A percentile compares a stretch with the other conserved stretches of the same genome.
Evolutionary conservation across 1,140 invertebrate genomes (phyloP).

Genomic region (Hermatobates lingyangjiaoensis): DNA sequence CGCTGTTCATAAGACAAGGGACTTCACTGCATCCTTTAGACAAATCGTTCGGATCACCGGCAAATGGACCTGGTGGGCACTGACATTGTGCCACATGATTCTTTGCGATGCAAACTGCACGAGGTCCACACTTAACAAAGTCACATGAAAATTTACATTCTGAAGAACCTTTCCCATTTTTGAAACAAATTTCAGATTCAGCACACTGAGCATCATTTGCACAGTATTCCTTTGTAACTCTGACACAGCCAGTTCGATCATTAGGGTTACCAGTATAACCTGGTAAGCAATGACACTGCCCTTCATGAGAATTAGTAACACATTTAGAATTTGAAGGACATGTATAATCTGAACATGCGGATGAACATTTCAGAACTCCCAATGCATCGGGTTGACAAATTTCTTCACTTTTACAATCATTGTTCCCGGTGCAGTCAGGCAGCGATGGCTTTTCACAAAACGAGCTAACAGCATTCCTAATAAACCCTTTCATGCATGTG

Average conservation of each 20-base stretch:
- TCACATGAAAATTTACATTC: slow-evolving; percentile 56
- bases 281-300: slow-evolving; percentile 55
- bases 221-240: slow-evolving; percentile 49
- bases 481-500: slow-evolving; percentile 49
- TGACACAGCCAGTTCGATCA: slow-evolving; percentile 63
- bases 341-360: slow-evolving; percentile 55
- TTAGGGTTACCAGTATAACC: slow-evolving; percentile 73
- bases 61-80: slow-evolving; percentile 59
- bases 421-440: slow-evolving; percentile 51
- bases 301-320: slow-evolving; percentile 47
- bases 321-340: slow-evolving; percentile 69
- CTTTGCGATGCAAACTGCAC: slow-evolving; percentile 65
- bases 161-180: slow-evolving; percentile 23
- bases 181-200: slow-evolving; percentile 51
- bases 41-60: slow-evolving; percentile 67
- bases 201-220: slow-evolving; percentile 57
- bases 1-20: slow-evolving; percentile 65
- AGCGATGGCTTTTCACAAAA: slow-evolving; percentile 65
- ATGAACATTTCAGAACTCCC: slow-evolving; percentile 60
- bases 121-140: slow-evolving; percentile 54
- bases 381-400: slow-evolving; percentile 63
- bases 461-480: slow-evolving; percentile 64
- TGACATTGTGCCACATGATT: slow-evolving; percentile 76
- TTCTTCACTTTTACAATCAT: slow-evolving; percentile 44
- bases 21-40: slow-evolving; percentile 60